A percentile compares a stretch with the other conserved stretches of the same genome.
These are phyloP conservation scores for Thomomys bottae DNA, from an alignment of 2,113 vertebrate species.

Conservation along the genomic window DNA sequence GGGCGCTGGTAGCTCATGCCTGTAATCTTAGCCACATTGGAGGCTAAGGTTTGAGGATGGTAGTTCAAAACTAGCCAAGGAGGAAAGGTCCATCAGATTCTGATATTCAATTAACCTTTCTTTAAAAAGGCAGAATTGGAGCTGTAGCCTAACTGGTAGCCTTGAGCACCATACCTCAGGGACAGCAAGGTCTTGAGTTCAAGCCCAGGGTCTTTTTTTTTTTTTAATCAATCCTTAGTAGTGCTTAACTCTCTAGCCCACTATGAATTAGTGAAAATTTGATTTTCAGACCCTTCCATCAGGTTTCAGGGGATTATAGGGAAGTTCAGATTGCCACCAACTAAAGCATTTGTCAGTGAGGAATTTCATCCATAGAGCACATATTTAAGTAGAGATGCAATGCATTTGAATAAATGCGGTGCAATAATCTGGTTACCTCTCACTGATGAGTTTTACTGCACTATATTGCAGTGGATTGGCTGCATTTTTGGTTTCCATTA, in stretches of 20 bases:
- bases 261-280: background rate
- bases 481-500: background rate
- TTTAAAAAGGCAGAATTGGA: too few relatives aligned
- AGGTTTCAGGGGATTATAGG: background rate
- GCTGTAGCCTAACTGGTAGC: too few relatives aligned
- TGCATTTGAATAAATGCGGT: background rate
- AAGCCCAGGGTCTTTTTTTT: too few relatives aligned
- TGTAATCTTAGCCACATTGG: too few relatives aligned
- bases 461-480: background rate
- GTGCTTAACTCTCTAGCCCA: background rate
- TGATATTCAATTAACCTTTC: too few relatives aligned
- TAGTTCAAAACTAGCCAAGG: too few relatives aligned
- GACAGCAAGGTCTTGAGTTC: too few relatives aligned
- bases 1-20: too few relatives aligned
- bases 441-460: constrained; percentile 2
- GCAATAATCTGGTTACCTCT: background rate
- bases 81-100: too few relatives aligned
- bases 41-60: too few relatives aligned
- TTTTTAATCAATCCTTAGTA: background rate
- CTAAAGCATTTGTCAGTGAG: background rate
- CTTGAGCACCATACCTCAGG: too few relatives aligned
- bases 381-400: background rate
- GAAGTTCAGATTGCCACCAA: background rate
- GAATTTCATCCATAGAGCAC: background rate
- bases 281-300: background rate